Percentiles rank a stretch among this genome's conserved stretches.
Conservation (phyloP, 2,113 vertebrate species). For the Suncus etruscus region DNA sequence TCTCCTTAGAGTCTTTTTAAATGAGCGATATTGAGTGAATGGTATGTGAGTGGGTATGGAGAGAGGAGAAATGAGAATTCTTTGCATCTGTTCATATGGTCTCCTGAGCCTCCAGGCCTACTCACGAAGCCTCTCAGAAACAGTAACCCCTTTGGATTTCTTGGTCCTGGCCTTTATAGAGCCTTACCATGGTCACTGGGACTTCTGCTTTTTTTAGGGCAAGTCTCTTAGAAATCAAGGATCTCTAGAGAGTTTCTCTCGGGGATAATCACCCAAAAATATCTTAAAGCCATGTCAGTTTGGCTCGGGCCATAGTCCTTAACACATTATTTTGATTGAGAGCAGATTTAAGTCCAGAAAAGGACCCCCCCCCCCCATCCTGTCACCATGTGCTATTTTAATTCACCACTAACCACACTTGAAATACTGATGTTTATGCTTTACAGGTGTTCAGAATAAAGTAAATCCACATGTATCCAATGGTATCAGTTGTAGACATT, state of each 20-base stretch:
- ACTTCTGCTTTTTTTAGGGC: background rate
- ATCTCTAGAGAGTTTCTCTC: background rate
- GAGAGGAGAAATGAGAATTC: background rate
- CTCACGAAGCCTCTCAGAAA: background rate
- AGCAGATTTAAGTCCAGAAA: background rate
- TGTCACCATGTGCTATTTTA: background rate
- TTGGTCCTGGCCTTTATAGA: no score
- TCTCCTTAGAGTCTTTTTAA: background rate
- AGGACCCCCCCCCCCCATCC: background rate
- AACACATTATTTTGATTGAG: background rate
- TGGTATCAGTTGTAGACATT: background rate
- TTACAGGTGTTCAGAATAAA: background rate
- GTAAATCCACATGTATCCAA: background rate
- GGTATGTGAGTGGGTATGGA: background rate
- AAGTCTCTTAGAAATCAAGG: background rate
- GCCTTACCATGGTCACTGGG: no score
- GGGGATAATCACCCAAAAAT: fast-evolving
- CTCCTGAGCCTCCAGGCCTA: background rate
- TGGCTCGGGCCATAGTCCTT: background rate
- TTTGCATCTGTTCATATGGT: background rate
- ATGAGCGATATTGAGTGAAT: no score
- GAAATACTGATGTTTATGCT: fast-evolving
- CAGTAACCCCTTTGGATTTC: no score
- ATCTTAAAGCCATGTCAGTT: background rate
- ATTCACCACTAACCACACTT: background rate